Evolutionary conservation across 1,140 invertebrate genomes (phyloP), one percentile per base, ranked within the genome.

Genomic region (Carcinoscorpius rotundicauda): DNA sequence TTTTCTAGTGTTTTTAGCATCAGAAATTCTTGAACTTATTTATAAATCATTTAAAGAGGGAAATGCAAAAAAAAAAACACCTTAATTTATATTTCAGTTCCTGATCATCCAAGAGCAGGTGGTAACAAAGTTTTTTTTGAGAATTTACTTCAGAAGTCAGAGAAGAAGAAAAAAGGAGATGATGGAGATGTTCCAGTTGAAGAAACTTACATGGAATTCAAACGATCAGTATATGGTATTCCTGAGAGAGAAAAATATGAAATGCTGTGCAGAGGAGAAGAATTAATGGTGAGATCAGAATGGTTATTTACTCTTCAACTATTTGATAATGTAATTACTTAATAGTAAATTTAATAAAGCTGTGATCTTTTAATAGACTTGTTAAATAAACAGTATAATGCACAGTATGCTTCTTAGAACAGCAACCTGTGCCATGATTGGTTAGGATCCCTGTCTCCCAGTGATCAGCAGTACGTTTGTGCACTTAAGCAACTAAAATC

Each of bases 51-150:
- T 29, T 29, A 29, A 29, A 29, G 29, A 29, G 29, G 29, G 29
- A 29, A 29, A 29, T 29, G 29, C 29, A 29, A 29, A 29, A 29
- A 29, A 29, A 29, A 29, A 29, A 0, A 29, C 29, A 29, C 29
- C 29, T 29, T 29, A 29, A 29, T 29, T 29, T 29, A n/a, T 62
- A 3, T 66, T 29, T 9, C 53, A 68, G 66, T 66, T 57, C 93
- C 93, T 2, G 82, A 84, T 49, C 93, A 97, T 78, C 81, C 85
- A 60, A 80, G 92, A 65, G 93, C 91, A 5, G 74, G 81, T 5
- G 90, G 91, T 57, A 96, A 97, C 77, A 84, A 88, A 69, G 84
- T 83, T 52, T 93, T 92, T 76, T 95, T 93, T 75, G 84, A 91
- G 69, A 86, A 88, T 72, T 83, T 69, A 81, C 76, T 75, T 74